Base-by-base conservation (phyloP, 2,888 invertebrate genomes). In the Clivina fossor region DNA sequence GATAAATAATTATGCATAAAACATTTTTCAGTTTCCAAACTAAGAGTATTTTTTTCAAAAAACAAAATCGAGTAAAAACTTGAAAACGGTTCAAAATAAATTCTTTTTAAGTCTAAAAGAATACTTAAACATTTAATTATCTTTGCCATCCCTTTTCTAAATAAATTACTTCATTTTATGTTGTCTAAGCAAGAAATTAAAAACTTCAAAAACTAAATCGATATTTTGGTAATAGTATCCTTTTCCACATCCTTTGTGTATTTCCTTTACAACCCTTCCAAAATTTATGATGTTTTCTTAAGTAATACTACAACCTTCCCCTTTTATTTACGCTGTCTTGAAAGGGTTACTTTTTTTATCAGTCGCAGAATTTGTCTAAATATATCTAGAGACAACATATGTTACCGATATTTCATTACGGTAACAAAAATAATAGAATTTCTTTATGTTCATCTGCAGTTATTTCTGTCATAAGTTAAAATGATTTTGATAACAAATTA, bases 231-330 rank as follows among this genome's bases (percentile, higher is more conserved):
- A 49, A 38, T 24, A 26, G 37, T 26, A 44, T 44, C 44, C 44
- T 9, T n/a, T n/a, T n/a, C 9, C n/a, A 28, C 30, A 44, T 13
- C 44, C 44, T 20, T 26, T 26, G 7, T n/a, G 20, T 44, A 30
- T 44, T 44, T 44, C 16, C 28, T 11, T 22, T n/a, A n/a, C 46
- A 2, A 32, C 49, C 41, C 50, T 13, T 40, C n/a, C 13, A n/a
- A 26, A 40, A 50, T 50, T 50, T 40, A 50, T 22, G 50, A 50
- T 50, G 38, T 50, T 50, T 50, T 50, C 41, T 50, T 40, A 50
- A 50, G 44, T 44, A 44, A 44, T 44, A 28, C 30, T 24, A 2
- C 47, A 33, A 40, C 50, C 50, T 41, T 49, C 40, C 13, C 11
- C 47, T 7, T 4, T 38, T 38, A n/a, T n/a, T n/a, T n/a, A n/a